Base-by-base conservation (phyloP, 2,888 invertebrate genomes). In the Criorhina ranunculi region DNA sequence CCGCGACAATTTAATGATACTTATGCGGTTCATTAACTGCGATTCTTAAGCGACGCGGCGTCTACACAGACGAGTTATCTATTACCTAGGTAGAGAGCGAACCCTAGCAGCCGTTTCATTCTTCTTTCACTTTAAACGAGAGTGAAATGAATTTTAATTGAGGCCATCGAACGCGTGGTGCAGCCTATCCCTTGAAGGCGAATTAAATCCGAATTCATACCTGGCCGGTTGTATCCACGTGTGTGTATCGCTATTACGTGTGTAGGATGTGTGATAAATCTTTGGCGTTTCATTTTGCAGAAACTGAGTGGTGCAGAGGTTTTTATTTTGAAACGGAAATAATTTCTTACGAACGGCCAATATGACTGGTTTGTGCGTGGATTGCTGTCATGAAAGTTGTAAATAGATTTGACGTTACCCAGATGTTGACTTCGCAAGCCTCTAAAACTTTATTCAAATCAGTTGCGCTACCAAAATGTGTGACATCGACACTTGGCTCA, bases 111-210 rank as follows among this genome's bases (percentile, higher is more conserved):
- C 24, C 4, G 24, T 24, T 19, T 60, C 24, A 17, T 5, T 31
- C 12, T 9, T 24, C 33, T 60, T 78, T 60, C 55, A 62, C 37
- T 69, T 9, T 6, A 24, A 85, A 70, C 70, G 80, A 85, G 80
- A 85, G 85, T 85, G 85, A 85, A 85, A 85, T 85, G 70, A 85
- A 85, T 80, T 80, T 80, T 53, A 80, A 85, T 76, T 76, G 80
- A 70, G 76, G 75, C 75, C 59, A 55, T 76, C 75, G 66, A 69
- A 85, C 75, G 76, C 60, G 8, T n/a, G 24, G 42, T 12, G 19
- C 24, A 46, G 46, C 2, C 46, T 5, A 29, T 19, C 9, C 17
- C 75, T 37, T 33, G 69, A 42, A 42, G 70, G 67, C 67, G 59
- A 75, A 44, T 59, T 33, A 49, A 46, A 29, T 66, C 35, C 60